Conservation (phyloP, 2,888 invertebrate genomes). For the Campoplex nolae region DNA sequence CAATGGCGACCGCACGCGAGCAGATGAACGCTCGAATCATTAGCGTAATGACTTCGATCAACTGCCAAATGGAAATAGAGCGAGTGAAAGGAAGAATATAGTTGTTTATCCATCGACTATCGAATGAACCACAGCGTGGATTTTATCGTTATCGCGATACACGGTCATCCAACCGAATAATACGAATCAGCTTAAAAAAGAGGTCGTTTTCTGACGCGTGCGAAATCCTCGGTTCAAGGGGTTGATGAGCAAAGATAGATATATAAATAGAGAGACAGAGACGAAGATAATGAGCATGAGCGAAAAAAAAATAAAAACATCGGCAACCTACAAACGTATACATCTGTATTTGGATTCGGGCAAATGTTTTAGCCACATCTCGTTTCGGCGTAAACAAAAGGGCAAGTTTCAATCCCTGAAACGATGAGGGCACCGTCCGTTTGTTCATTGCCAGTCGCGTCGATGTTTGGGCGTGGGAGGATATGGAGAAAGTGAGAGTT, state of each 20-base stretch:
- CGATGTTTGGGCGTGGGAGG: constrained; percentile 3
- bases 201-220: constrained; percentile 32
- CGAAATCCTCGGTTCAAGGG: constrained; percentile 19
- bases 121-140: constrained; percentile 20
- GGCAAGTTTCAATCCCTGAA: background rate
- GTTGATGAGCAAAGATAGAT: constrained; percentile 45
- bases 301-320: background rate
- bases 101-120: constrained; percentile 1
- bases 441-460: constrained; percentile 17
- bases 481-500: constrained; percentile 55
- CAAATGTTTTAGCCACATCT: constrained; percentile 6
- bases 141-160: constrained; percentile 50
- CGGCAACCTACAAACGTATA: constrained; percentile 7
- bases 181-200: background rate
- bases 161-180: constrained; percentile 51
- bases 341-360: constrained; percentile 5
- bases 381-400: constrained; percentile 12
- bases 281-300: background rate
- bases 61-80: constrained; percentile 56
- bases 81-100: background rate
- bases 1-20: constrained; percentile 26
- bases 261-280: background rate
- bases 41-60: constrained; percentile 71
- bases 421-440: background rate
- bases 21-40: constrained; percentile 61